phyloP scores from a whole-genome alignment of 1,140 invertebrate species.

The Plectrocnemia conspersa region DNA sequence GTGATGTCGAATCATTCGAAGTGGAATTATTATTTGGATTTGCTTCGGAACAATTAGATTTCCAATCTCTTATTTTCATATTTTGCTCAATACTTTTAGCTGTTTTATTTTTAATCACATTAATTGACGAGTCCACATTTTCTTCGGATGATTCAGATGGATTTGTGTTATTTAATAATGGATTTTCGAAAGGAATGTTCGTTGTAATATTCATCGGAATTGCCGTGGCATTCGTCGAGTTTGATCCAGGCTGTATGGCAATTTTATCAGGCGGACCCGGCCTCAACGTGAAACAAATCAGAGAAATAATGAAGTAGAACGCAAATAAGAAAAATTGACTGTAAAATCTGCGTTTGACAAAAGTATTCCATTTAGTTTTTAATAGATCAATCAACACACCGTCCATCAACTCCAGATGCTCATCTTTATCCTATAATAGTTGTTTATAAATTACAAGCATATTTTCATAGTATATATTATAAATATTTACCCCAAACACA shows the following conservation, averaged over 20 bases:
- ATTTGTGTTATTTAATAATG: slow-evolving; percentile 26
- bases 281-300: slow-evolving; percentile 80
- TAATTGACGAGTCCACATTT: not conserved
- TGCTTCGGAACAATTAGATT: slow-evolving; percentile 15
- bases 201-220: slow-evolving; percentile 4
- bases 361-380: slow-evolving; percentile 97
- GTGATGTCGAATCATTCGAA: slow-evolving; percentile 15
- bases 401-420: slow-evolving; percentile 94
- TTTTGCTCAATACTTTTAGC: slow-evolving; percentile 3
- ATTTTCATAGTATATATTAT: not conserved
- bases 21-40: slow-evolving; percentile 6
- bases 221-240: slow-evolving; percentile 11
- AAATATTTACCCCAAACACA: slow-evolving; percentile 84
- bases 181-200: slow-evolving; percentile 10
- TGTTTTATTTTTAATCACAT: not conserved
- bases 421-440: slow-evolving; percentile 74
- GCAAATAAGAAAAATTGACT: slow-evolving; percentile 85
- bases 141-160: slow-evolving; percentile 5
- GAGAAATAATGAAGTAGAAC: slow-evolving; percentile 82
- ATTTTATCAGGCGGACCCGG: slow-evolving; percentile 62
- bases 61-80: slow-evolving; percentile 1
- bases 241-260: slow-evolving; percentile 14
- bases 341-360: slow-evolving; percentile 93
- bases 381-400: slow-evolving; percentile 90
- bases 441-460: not conserved